Evolutionary conservation across 2,797 vertebrate genomes (phyloP), one percentile per base, ranked within the genome.

Genomic region (Takifugu ocellatus): DNA sequence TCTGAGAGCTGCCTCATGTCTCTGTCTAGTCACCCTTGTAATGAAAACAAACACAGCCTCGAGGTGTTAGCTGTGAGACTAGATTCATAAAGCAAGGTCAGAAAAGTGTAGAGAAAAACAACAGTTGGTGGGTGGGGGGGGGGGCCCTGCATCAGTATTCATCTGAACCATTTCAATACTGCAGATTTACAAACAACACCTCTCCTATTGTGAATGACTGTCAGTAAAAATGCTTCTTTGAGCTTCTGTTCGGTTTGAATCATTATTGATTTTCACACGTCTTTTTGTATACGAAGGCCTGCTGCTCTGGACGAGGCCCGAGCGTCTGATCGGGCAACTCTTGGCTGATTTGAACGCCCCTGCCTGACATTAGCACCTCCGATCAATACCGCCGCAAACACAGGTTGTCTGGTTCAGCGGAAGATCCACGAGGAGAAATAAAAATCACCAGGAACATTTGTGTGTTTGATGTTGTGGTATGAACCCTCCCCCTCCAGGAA

Each of bases 21-120:
- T 62, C 47, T 61, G 76, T 53, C 63, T 66, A 58, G 56, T 67
- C 66, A 70, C 49, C 75, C 51, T 52, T 71, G 63, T 78, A 75
- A 82, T 75, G 63, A 83, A 83, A 82, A 74, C 77, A 79, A 83
- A 78, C 61, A 74, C 62, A 71, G 62, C 70, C 77, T 68, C 26
- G 16, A 72, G 60, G 70, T 74, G 64, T 70, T 65, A 63, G 59
- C 76, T 60, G 44, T 69, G 49, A 76, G 56, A 61, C 59, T 17
- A 25, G 72, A 65, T 71, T 80, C 57, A 66, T 63, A 56, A 67
- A 68, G 49, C 65, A 78, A 80, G 72, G 75, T 75, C 68, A 74
- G 39, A 66, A 39, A 45, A 68, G 46, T 54, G 9, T 54, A 36
- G 42, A 47, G 50, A 39, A 68, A 56, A 72, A 69, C 65, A 70